Evolutionary conservation across 2,888 invertebrate species (phyloP).

Genomic region (Ophion obscuratus): DNA sequence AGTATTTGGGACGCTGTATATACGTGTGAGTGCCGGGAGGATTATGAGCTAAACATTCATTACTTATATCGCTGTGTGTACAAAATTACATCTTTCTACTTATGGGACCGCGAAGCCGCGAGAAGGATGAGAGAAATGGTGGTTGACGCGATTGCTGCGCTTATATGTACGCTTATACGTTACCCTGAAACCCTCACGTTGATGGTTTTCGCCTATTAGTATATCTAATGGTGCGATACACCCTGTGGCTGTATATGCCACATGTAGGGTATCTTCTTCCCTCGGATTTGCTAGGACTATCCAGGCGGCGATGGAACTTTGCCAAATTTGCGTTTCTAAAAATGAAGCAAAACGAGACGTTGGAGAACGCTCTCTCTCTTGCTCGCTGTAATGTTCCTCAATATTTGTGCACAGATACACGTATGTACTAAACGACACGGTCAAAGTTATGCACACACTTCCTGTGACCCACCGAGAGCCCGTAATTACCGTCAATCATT

Average conservation of each 20-base stretch:
- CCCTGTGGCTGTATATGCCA: conserved; percentile 14
- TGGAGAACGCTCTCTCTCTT: conserved; percentile 37
- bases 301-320: conserved; percentile 58
- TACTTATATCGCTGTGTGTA: conserved; percentile 65
- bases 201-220: conserved; percentile 74
- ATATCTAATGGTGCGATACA: conserved; percentile 69
- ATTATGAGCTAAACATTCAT: conserved; percentile 43
- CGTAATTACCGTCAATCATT: conserved; percentile 56
- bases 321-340: conserved; percentile 69
- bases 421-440: conserved; percentile 19
- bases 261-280: conserved; percentile 6
- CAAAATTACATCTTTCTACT: conserved; percentile 56
- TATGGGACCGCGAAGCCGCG: conserved; percentile 29
- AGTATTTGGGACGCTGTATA: conserved; percentile 15
- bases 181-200: conserved; percentile 59
- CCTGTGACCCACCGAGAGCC: conserved; percentile 24
- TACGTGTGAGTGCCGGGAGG: conserved; percentile 24
- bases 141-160: conserved; percentile 34
- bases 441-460: conserved; percentile 37
- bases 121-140: conserved; percentile 57
- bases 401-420: background rate
- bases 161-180: conserved; percentile 55
- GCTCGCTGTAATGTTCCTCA: background rate
- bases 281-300: conserved; percentile 23
- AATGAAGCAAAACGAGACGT: conserved; percentile 61